Conservation (phyloP, 2,113 vertebrate species). For the Microcebus tavaratra region DNA sequence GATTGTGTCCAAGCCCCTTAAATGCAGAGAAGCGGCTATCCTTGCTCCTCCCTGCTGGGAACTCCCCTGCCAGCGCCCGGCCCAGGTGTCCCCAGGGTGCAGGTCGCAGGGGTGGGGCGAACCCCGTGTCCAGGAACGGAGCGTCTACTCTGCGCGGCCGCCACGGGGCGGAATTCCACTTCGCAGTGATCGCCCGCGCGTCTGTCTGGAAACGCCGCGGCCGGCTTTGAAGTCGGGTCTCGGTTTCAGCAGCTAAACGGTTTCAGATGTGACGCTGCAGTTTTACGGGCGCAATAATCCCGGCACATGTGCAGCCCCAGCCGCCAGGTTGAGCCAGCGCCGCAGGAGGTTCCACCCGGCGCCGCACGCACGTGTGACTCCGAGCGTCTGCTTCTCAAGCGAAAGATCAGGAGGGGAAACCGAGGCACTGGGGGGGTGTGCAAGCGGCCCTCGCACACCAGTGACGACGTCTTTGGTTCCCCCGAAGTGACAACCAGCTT, state of each 20-base stretch:
- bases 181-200: slow-evolving; percentile 39
- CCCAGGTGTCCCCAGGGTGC: neutral
- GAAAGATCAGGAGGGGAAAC: neutral
- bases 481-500: neutral
- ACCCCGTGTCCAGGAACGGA: neutral
- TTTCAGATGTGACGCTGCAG: slow-evolving; percentile 88
- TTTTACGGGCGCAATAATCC: slow-evolving; percentile 88
- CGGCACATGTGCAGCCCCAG: slow-evolving; percentile 85
- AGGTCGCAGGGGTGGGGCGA: neutral
- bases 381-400: neutral
- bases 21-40: neutral
- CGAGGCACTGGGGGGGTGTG: neutral
- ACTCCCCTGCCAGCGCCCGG: neutral
- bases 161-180: slow-evolving; percentile 75
- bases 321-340: slow-evolving; percentile 66
- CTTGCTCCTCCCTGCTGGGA: neutral
- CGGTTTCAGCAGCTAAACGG: slow-evolving; percentile 87
- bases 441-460: neutral
- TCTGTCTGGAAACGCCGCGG: slow-evolving; percentile 59
- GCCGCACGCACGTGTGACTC: slow-evolving; percentile 63
- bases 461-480: neutral
- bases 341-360: slow-evolving; percentile 16
- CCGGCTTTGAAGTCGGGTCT: slow-evolving; percentile 86
- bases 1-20: neutral
- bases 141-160: slow-evolving; percentile 67